Evolutionary conservation across 2,888 invertebrate genomes (phyloP), one percentile per base, ranked within the genome.

Genomic region (Drosophila antonietae): DNA sequence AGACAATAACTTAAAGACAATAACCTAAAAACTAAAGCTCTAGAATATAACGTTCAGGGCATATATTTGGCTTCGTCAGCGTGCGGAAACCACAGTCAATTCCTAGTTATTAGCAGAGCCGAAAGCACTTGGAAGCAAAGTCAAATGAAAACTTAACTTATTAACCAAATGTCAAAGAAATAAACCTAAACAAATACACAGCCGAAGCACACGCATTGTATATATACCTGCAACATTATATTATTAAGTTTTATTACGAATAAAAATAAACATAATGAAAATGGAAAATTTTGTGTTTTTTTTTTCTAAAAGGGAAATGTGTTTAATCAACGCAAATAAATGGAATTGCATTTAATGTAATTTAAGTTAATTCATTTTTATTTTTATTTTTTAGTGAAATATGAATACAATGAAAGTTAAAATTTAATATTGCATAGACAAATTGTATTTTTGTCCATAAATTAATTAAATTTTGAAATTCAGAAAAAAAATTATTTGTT

Each of bases 71-170:
- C 67, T 73, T 58, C 58, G 35, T 46, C 37, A 51, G 53, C 61
- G 55, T 44, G 57, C 23, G 52, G 37, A 57, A 46, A 37, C 59
- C 62, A 33, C 39, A 39, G 47, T 12, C 23, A 62, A 70, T 58
- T 75, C 55, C 49, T 70, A 68, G 57, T 71, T 66, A 31, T 49
- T 46, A 72, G 47, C 33, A 47, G 52, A 60, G 15, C 49, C 39
- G 15, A 57, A 39, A 49, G 37, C 28, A 44, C 20, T 65, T n/a
- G 67, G 53, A 80, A 75, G 41, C 68, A 71, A 75, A 81, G 82
- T 84, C 84, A 85, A 76, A 69, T 43, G 65, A 28, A 67, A 65
- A 49, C 74, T 75, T 85, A 85, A 85, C 75, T 85, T 88, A 85
- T 88, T 88, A 83, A 85, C 72, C 70, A 84, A 87, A 84, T 76